Evolutionary conservation across 2,888 invertebrate genomes (phyloP), one percentile per base, ranked within the genome.

Genomic region (Omphaloscelis lunosa): DNA sequence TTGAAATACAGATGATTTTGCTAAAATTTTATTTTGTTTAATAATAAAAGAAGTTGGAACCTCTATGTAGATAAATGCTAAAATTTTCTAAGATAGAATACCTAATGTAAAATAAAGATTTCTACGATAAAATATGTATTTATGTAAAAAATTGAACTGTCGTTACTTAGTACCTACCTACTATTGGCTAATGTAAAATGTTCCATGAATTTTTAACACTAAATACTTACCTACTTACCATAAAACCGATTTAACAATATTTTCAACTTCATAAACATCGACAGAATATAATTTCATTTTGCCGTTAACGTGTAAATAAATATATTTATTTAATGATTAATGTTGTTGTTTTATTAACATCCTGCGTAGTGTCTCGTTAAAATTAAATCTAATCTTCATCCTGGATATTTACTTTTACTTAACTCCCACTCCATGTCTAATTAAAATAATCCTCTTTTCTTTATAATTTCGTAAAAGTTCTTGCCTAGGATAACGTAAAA

Each of bases 311-410:
- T 96, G 96, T 96, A 96, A 95, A 96, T 96, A 96, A 96, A 96
- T 96, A 96, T 96, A 96, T 96, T 96, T 96, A 96, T 96, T 96
- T 96, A 96, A 96, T 93, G 93, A 96, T 94, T 95, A 93, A 77
- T 79, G 69, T 72, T 74, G 86, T 87, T 90, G 91, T 96, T 95
- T 95, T 83, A 94, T 93, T 95, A 34, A 66, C 0, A 63, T 66
- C n/a, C 58, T 61, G n/a, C n/a, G 20, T 51, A 27, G 11, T n/a
- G 3, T 45, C 15, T 34, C 11, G 20, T 41, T 53, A 41, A 27
- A 39, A 23, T 23, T 15, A 41, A 48, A 58, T 41, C 6, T 23
- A 58, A 66, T 0, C n/a, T n/a, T n/a, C 2, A n/a, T 17, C 8
- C 12, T 2, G 11, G 8, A 65, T 23, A 20, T 34, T 68, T 23